Conservation (phyloP, 2,888 invertebrate species). For the Stratiomys singularior region DNA sequence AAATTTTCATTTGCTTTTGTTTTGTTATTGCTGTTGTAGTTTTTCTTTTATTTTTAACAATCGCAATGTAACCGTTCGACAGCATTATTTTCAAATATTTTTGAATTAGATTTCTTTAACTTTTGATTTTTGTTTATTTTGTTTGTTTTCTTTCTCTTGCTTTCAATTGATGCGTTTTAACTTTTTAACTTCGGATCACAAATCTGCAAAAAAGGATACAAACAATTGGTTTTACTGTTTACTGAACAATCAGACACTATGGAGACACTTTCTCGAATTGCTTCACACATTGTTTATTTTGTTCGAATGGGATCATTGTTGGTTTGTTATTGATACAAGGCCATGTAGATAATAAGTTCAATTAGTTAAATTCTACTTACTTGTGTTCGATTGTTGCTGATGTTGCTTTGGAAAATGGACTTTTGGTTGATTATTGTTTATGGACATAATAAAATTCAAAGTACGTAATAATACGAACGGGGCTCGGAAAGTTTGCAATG, state of each 20-base stretch:
- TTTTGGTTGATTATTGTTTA: too few species aligned
- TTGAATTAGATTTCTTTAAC: not conserved
- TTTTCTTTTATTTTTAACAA: conserved; percentile 35
- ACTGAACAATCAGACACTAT: not conserved
- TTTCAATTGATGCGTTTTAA: conserved; percentile 7
- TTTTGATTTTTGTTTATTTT: not conserved
- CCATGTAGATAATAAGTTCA: not conserved
- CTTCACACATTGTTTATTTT: not conserved
- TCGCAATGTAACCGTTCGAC: conserved; percentile 28
- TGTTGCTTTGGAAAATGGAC: not conserved
- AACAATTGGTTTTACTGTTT: conserved; percentile 12
- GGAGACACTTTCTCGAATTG: not conserved
- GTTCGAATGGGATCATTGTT: too few species aligned
- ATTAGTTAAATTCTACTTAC: not conserved
- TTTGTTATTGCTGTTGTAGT: not conserved
- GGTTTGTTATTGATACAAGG: conserved; percentile 40
- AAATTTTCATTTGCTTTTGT: conserved; percentile 2
- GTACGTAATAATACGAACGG: too few species aligned
- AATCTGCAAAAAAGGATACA: conserved; percentile 30
- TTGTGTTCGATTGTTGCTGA: not conserved
- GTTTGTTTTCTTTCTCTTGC: not conserved
- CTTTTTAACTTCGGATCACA: conserved; percentile 36
- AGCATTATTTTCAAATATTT: conserved; percentile 10
- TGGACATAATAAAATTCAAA: too few species aligned
- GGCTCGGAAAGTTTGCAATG: too few species aligned